Base-by-base conservation (phyloP, 2,113 vertebrate genomes). In the Gyps fulvus region DNA sequence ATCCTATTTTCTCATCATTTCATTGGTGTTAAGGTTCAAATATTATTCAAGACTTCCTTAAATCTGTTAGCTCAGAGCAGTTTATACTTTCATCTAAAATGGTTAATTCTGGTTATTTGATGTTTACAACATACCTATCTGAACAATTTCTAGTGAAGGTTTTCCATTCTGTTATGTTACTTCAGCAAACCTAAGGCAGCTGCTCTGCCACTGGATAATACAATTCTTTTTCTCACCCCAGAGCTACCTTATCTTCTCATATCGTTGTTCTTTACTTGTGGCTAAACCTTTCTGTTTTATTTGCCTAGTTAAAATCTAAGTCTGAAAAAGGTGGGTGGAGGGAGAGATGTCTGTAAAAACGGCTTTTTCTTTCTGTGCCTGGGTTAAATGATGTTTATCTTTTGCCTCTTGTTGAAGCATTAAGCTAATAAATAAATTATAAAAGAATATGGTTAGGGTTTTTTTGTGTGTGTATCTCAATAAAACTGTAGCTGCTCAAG, bases 361-460 rank as follows among this genome's bases (percentile, higher is more conserved):
- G 45, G 65, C 52, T 94, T 87, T 94, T 89, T 85, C 69, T 63
- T 90, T 69, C 91, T 90, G 74, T 96, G 95, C 90, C 92, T 94
- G 62, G 74, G 74, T 96, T 90, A 93, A 93, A 72, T 89, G 14
- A 81, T 87, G 62, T 85, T 93, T 61, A 55, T 90, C n/a, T 91
- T 96, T 88, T 91, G 95, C 93, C 87, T 95, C 78, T 91, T 76
- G 78, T 96, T 82, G 92, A 96, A 96, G 62, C 87, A 93, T 85
- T 94, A 91, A 95, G 70, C 23, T 32, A 90, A 95, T 90, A 92
- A 96, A 97, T 84, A 50, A 78, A 84, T 49, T 36, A 29, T 45
- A 76, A 85, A 91, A 87, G 7, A 89, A 29, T 22, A 57, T 3
- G 22, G 25, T 54, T n/a, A 72, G 20, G 32, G 5, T 10, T 49